phyloP scores from a whole-genome alignment of 2,113 vertebrate species.

The Clarias batrachus region DNA sequence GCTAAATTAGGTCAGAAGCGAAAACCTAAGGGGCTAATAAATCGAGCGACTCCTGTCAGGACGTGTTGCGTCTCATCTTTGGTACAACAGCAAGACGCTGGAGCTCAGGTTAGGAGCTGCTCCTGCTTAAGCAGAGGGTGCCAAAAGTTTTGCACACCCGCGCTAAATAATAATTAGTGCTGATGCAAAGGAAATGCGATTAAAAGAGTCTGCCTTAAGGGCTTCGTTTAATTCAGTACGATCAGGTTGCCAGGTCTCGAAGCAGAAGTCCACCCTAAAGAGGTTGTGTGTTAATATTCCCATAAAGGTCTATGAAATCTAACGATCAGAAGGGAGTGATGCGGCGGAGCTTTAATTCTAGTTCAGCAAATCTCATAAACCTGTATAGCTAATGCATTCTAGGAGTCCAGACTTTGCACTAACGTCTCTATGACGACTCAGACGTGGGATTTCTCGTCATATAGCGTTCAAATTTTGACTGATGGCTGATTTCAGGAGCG shows the following conservation, averaged over 20 bases:
- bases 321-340: not conserved
- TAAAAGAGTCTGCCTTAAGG: not conserved
- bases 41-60: not conserved
- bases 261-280: not conserved
- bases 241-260: not conserved
- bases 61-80: not conserved
- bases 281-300: not conserved
- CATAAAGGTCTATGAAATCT: not conserved
- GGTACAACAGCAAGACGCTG: not conserved
- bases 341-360: constrained; percentile 1
- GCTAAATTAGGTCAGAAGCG: not conserved
- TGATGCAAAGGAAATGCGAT: not conserved
- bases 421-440: not conserved
- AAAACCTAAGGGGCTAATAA: constrained; percentile 8
- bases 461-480: not conserved
- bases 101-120: not conserved
- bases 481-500: not conserved
- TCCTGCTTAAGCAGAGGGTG: not conserved
- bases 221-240: not conserved
- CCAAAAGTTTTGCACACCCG: not conserved
- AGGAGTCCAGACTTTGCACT: not conserved
- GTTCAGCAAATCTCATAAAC: not conserved
- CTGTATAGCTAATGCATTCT: not conserved
- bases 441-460: not conserved
- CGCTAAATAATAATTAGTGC: not conserved